Evolutionary conservation across 2,797 vertebrate genomes (phyloP), one percentile per base, ranked within the genome.

Genomic region (Microctenopoma steveboyesi): DNA sequence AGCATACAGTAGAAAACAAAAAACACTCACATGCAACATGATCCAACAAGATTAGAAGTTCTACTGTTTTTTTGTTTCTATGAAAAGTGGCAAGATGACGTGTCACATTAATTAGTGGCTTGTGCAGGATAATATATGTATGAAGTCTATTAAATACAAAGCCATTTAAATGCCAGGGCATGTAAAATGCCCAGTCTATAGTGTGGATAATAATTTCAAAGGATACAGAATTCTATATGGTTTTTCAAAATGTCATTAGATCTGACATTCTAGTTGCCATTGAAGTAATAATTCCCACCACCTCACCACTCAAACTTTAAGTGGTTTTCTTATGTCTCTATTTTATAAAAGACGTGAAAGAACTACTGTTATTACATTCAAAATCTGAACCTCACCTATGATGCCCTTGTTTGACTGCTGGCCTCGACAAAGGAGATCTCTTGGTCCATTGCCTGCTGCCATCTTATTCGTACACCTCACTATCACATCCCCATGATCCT

Each of bases 371-470:
- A 14, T 28, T 53, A 25, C 8, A 42, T 66, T 61, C 1, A 35
- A 15, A 53, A 62, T 35, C 52, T 47, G 39, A 60, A 22, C 15
- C 37, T 55, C 3, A 40, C 30, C 59, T 54, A 48, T 61, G 33
- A 72, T 62, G 43, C 51, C 14, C 64, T 54, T 61, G 43, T 58
- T 57, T 50, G 22, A 59, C 55, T 50, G 60, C 49, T 57, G 46
- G 64, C 54, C 61, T 61, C 42, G 39, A 60, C 69, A 65, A 51
- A 55, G 49, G 73, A 42, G 70, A 72, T 63, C 45, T 65, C 66
- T 62, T 83, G 78, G 69, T 80, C 71, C 48, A 64, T 70, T 83
- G 70, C 78, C 71, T 66, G 50, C 69, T 78, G 74, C 72, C 77
- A 60, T 81, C 67, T 65, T 81, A 25, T 71, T 59, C 43, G 62